A percentile compares a stretch with the other conserved stretches of the same genome.
Evolutionary conservation across 1,140 invertebrate genomes (phyloP).

Genomic region (Theocolax elegans): DNA sequence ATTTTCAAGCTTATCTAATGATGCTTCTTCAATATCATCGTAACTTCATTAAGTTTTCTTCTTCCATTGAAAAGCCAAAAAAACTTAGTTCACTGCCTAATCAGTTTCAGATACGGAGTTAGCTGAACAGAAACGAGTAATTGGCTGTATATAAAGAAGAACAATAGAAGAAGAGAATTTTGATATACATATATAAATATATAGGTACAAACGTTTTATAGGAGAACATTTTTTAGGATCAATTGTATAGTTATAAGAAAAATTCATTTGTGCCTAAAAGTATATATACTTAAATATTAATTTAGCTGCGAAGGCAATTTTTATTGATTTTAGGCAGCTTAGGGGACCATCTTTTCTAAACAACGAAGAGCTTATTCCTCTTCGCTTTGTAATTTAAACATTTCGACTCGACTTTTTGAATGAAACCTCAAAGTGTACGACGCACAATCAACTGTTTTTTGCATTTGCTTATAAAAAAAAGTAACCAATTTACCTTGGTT

Average conservation of each 20-base stretch:
- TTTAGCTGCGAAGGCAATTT: neutral
- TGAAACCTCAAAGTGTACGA: too few relatives aligned
- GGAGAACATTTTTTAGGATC: conserved; percentile 13
- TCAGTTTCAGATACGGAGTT: conserved; percentile 32
- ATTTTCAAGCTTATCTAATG: neutral
- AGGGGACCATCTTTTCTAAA: conserved; percentile 3
- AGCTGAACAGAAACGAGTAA: conserved; percentile 47
- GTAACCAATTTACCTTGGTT: too few relatives aligned
- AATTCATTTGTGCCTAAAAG: conserved; percentile 27
- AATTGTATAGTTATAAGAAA: neutral
- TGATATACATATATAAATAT: neutral
- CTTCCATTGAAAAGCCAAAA: neutral
- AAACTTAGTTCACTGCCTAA: neutral
- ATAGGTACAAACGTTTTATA: neutral
- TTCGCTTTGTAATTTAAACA: too few relatives aligned
- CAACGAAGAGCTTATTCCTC: neutral
- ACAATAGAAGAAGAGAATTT: conserved; percentile 10
- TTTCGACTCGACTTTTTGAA: too few relatives aligned
- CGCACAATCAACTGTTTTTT: too few relatives aligned
- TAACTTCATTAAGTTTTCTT: neutral
- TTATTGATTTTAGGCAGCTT: conserved; percentile 7
- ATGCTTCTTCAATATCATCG: neutral
- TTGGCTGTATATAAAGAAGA: conserved; percentile 51
- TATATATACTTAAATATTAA: neutral
- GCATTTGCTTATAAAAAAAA: too few relatives aligned